These are phyloP conservation scores for Lacanobia oleracea DNA, from an alignment of 2,888 invertebrate species.

Conservation along the genomic window DNA sequence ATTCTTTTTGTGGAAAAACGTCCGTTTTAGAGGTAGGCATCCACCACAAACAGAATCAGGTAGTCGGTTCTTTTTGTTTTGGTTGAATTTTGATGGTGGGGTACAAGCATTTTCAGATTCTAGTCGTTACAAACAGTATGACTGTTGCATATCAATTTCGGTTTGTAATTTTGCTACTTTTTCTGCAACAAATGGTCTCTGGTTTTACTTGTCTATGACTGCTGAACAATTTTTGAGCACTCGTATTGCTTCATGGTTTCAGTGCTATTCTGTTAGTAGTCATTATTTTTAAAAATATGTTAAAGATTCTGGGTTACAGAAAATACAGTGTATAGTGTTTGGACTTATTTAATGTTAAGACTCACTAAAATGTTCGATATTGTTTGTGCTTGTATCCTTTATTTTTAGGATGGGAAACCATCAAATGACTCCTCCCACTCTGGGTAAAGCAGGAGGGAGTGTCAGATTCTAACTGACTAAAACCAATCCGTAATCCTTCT, in stretches of 20 bases:
- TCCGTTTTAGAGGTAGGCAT: neutral
- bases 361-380: neutral
- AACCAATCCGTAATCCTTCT: too few relatives aligned
- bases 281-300: too few relatives aligned
- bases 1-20: slow-evolving; percentile 2
- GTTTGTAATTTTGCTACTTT: neutral
- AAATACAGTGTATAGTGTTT: neutral
- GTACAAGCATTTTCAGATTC: neutral
- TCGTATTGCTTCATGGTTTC: neutral
- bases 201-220: neutral
- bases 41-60: too few relatives aligned
- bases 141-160: neutral
- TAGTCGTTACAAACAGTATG: neutral
- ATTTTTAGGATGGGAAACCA: too few relatives aligned
- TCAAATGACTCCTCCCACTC: too few relatives aligned
- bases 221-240: neutral
- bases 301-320: neutral
- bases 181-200: too few relatives aligned
- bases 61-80: neutral
- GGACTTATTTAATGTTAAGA: neutral
- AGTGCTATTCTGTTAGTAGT: neutral
- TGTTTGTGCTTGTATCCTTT: too few relatives aligned
- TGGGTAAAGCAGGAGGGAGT: too few relatives aligned
- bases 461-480: too few relatives aligned
- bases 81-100: neutral